Evolutionary conservation across 2,113 vertebrate species (phyloP).

Genomic region (Panthera leo): DNA sequence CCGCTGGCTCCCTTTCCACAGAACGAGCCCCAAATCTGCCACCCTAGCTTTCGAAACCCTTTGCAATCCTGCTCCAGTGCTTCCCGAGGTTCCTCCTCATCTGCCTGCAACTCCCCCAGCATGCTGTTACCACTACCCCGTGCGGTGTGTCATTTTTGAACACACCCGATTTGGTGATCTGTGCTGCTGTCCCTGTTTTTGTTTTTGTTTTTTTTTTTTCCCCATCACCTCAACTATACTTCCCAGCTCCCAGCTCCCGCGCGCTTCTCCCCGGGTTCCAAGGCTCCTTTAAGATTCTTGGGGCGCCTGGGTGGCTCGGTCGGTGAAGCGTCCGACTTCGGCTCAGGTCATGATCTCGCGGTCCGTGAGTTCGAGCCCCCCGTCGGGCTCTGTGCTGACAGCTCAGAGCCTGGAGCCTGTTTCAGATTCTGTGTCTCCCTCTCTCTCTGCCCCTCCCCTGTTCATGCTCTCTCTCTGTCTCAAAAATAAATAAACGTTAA

Average conservation of each 20-base stretch:
- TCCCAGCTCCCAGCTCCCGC: no score
- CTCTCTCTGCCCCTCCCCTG: no score
- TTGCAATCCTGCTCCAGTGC: not conserved
- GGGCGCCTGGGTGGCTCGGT: no score
- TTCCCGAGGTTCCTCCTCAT: not conserved
- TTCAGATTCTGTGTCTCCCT: no score
- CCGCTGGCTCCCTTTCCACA: not conserved
- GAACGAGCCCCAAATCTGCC: not conserved
- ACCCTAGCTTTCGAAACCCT: not conserved
- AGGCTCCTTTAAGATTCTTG: not conserved
- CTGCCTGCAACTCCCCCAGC: not conserved
- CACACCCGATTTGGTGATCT: not conserved
- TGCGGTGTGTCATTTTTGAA: not conserved
- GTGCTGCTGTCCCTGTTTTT: not conserved
- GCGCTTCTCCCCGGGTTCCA: not conserved
- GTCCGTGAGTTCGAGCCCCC: no score
- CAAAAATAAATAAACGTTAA: no score
- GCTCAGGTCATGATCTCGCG: no score
- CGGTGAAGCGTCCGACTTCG: no score
- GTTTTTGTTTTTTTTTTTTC: not conserved
- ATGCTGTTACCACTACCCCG: not conserved
- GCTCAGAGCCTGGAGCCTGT: no score
- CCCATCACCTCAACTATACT: not conserved
- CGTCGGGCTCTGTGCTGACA: no score
- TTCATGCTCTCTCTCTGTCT: no score